A percentile compares a stretch with the other conserved stretches of the same genome.
Conservation (phyloP, 2,113 vertebrate genomes). For the Synodontis membranacea region DNA sequence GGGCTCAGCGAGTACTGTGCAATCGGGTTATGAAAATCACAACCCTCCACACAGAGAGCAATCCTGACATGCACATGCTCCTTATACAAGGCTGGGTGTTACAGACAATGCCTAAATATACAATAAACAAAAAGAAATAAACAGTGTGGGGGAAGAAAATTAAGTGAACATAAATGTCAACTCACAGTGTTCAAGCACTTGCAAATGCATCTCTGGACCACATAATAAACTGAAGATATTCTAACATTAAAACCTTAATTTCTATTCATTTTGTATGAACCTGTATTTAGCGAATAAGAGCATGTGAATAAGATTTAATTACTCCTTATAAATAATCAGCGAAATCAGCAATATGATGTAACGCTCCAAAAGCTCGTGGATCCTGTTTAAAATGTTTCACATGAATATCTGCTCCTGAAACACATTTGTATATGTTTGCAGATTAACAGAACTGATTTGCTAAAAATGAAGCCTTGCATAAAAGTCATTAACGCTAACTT, state of each 20-base stretch:
- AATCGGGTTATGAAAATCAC: constrained; percentile 47
- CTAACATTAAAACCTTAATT: too few relatives aligned
- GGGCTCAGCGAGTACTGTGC: constrained; percentile 54
- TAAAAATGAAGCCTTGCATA: background rate
- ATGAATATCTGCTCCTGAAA: background rate
- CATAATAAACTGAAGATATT: background rate
- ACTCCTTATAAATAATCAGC: background rate
- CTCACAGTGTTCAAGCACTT: background rate
- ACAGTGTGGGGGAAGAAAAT: background rate
- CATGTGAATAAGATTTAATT: background rate
- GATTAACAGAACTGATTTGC: too few relatives aligned
- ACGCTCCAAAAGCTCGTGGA: background rate
- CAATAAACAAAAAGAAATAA: background rate
- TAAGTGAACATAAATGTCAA: background rate
- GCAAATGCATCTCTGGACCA: background rate
- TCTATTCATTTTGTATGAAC: background rate
- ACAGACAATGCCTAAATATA: background rate
- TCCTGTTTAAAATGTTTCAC: too few relatives aligned
- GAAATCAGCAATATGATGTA: background rate
- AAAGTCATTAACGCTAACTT: background rate
- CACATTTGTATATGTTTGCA: background rate
- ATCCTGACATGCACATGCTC: constrained; percentile 13
- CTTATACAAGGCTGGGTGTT: background rate
- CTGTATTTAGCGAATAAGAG: background rate
- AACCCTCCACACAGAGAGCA: constrained; percentile 11